A percentile compares a stretch with the other conserved stretches of the same genome.
Evolutionary conservation across 2,797 vertebrate genomes (phyloP).

Genomic region (Tauraco hartlaubi): DNA sequence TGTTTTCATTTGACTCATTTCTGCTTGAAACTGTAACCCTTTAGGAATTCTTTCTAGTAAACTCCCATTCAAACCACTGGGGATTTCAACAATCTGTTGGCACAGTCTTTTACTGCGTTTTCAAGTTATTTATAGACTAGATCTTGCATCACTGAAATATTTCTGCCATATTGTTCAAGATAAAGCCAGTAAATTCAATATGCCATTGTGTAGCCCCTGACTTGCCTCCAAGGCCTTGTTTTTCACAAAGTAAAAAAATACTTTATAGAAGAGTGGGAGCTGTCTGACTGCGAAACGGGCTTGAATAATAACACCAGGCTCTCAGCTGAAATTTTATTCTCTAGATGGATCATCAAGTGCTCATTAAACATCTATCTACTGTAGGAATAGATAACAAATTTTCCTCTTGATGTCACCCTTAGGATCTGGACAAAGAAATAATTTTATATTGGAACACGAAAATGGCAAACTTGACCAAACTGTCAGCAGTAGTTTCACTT

Average conservation of each 20-base stretch:
- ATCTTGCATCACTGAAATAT: conserved; percentile 45
- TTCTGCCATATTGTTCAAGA: conserved; percentile 52
- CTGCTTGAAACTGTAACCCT: background rate
- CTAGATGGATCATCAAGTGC: background rate
- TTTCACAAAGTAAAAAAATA: conserved; percentile 47
- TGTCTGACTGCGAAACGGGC: background rate
- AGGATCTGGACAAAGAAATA: conserved; percentile 21
- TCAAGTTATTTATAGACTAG: conserved; percentile 31
- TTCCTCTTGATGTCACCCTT: conserved; percentile 35
- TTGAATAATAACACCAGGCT: conserved; percentile 29
- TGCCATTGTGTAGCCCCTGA: conserved; percentile 13
- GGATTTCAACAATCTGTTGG: conserved; percentile 54
- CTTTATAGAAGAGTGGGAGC: conserved; percentile 43
- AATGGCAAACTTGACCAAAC: background rate
- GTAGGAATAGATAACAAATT: background rate
- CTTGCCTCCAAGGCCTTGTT: conserved; percentile 56
- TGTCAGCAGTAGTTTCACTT: background rate
- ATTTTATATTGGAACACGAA: background rate
- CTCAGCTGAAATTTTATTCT: background rate
- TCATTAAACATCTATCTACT: conserved; percentile 27
- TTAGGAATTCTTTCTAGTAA: conserved; percentile 48
- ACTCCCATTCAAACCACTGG: conserved; percentile 31
- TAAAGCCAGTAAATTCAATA: conserved; percentile 51
- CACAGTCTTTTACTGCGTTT: background rate
- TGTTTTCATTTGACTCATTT: background rate